Evolutionary conservation across 2,113 vertebrate species (phyloP).

Genomic region (Ailuropoda melanoleuca): DNA sequence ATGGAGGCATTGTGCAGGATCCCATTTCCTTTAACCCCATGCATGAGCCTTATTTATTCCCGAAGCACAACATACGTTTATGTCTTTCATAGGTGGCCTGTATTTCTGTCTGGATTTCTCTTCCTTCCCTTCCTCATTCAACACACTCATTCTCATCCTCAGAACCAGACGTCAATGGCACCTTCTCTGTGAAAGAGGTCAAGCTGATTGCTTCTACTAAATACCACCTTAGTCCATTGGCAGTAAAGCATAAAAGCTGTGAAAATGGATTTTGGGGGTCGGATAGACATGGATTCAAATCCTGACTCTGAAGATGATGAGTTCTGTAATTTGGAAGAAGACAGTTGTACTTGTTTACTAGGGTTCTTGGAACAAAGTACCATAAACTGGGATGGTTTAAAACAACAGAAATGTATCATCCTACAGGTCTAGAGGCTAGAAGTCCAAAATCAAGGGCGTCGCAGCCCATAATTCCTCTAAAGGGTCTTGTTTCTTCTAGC

Average conservation of each 20-base stretch:
- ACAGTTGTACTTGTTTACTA: not conserved
- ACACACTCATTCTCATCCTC: not conserved
- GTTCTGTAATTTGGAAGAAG: not conserved
- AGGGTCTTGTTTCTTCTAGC: not conserved
- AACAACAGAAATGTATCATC: not conserved
- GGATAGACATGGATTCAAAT: not conserved
- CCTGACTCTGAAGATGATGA: not conserved
- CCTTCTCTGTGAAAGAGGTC: not conserved
- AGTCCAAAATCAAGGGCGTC: not conserved
- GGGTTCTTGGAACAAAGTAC: not conserved
- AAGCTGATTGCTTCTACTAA: not conserved
- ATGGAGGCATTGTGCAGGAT: not conserved
- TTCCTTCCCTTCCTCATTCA: not conserved
- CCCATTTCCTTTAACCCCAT: not conserved
- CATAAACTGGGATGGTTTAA: not conserved
- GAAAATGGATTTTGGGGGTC: not conserved
- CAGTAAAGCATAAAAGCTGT: not conserved
- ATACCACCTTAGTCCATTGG: not conserved
- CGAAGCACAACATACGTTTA: not conserved
- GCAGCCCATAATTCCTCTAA: not conserved
- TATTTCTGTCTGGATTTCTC: not conserved
- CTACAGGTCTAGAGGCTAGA: not conserved
- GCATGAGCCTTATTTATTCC: not conserved
- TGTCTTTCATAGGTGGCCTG: not conserved
- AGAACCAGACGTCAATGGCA: not conserved